These are phyloP conservation scores for Gallinago solitaria DNA, from an alignment of 2,797 vertebrate genomes.

Conservation along the genomic window DNA sequence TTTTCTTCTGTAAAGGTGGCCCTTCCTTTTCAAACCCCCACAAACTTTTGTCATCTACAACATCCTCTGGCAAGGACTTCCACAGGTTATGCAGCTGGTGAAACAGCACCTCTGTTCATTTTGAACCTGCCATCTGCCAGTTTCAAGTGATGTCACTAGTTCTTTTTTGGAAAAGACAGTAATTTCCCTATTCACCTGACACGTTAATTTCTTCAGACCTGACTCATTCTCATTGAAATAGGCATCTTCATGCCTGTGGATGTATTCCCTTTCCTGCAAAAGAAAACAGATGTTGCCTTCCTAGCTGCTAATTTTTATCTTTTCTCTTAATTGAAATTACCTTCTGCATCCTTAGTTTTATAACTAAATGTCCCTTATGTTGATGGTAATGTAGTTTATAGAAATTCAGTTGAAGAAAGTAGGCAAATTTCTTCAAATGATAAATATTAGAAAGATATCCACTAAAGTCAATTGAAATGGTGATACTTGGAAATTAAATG, in stretches of 20 bases:
- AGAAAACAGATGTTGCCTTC: constrained; percentile 24
- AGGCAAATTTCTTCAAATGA: not conserved
- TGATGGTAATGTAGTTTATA: not conserved
- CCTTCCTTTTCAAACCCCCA: not conserved
- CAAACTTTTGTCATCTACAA: not conserved
- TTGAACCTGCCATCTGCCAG: not conserved
- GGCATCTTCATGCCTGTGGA: not conserved
- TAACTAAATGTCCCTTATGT: not conserved
- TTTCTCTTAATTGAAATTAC: constrained; percentile 40
- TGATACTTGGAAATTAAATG: not conserved
- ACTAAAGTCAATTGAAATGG: not conserved
- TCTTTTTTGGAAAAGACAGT: not conserved
- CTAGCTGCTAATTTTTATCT: constrained; percentile 45
- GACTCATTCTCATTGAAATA: not conserved
- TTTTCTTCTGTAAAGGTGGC: not conserved
- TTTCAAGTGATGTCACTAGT: not conserved
- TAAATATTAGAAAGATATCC: not conserved
- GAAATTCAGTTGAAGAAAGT: not conserved
- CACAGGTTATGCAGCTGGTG: not conserved
- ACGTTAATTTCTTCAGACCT: not conserved
- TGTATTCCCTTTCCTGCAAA: not conserved
- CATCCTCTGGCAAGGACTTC: not conserved
- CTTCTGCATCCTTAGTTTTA: constrained; percentile 19
- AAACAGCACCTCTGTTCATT: not conserved
- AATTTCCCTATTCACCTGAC: not conserved